phyloP scores from a whole-genome alignment of 1,140 invertebrate species.

The Camponotus floridanus region DNA sequence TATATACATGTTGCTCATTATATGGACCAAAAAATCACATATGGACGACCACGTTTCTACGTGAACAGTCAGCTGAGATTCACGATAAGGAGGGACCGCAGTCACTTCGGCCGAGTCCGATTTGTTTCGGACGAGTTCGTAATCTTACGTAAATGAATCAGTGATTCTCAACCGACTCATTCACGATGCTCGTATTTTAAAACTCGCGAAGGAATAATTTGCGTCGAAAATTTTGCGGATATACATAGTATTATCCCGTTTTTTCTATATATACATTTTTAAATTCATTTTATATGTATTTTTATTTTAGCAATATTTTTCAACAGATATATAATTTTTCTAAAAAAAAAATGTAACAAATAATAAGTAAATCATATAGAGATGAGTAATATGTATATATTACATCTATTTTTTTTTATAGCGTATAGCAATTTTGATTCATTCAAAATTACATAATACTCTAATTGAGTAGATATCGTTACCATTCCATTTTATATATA shows the following conservation, averaged over 20 bases:
- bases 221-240: too few relatives aligned
- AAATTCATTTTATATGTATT: too few relatives aligned
- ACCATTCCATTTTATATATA: background rate
- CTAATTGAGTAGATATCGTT: background rate
- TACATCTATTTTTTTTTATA: background rate
- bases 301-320: background rate
- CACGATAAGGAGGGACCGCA: background rate
- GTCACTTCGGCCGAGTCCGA: background rate
- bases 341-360: background rate
- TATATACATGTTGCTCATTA: background rate
- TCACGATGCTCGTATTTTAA: too few relatives aligned
- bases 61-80: background rate
- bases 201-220: too few relatives aligned
- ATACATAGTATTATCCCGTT: too few relatives aligned
- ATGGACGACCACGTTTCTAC: conserved; percentile 12
- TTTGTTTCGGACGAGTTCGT: background rate
- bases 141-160: conserved; percentile 13
- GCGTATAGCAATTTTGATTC: background rate
- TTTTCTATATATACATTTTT: too few relatives aligned
- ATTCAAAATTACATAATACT: too few relatives aligned
- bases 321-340: background rate
- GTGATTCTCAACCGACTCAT: background rate
- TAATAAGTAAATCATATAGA: background rate
- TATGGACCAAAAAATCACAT: conserved; percentile 8
- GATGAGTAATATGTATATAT: background rate